A percentile compares a stretch with the other conserved stretches of the same genome.
phyloP scores from a whole-genome alignment of 2,113 vertebrate species.

The Saimiri boliviensis region DNA sequence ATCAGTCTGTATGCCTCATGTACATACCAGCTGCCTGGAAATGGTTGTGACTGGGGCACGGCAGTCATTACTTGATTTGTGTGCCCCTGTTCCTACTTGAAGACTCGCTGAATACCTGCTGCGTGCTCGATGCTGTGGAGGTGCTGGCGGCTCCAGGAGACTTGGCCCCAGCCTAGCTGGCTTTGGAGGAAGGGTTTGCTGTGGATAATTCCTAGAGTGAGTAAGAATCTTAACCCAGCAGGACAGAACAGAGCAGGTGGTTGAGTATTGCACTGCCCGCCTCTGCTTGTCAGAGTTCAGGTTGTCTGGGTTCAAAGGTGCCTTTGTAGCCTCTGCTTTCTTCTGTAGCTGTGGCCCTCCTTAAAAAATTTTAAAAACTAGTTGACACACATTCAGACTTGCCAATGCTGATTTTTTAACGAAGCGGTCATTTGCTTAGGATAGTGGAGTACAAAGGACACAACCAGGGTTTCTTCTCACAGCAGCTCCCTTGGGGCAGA shows the following conservation, averaged over 20 bases:
- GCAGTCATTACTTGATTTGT: neutral
- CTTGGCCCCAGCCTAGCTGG: neutral
- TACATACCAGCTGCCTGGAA: neutral
- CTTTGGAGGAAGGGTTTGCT: neutral
- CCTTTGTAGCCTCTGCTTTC: neutral
- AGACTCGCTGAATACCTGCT: neutral
- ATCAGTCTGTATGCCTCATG: neutral
- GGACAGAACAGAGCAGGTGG: neutral
- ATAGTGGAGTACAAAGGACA: neutral
- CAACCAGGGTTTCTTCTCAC: neutral
- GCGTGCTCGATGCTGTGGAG: accelerated
- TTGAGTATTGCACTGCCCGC: no score
- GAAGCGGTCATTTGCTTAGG: neutral
- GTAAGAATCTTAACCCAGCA: neutral
- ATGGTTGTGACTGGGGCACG: neutral
- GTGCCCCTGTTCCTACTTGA: neutral
- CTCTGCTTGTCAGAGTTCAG: neutral
- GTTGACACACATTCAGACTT: neutral
- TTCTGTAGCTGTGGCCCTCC: neutral
- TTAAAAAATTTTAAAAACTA: neutral
- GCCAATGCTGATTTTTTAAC: neutral
- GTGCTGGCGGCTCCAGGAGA: accelerated
- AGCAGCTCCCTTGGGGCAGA: neutral
- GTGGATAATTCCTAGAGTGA: neutral
- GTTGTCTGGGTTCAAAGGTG: neutral